Evolutionary conservation across 2,113 vertebrate genomes (phyloP).

Genomic region (Rhea americana): DNA sequence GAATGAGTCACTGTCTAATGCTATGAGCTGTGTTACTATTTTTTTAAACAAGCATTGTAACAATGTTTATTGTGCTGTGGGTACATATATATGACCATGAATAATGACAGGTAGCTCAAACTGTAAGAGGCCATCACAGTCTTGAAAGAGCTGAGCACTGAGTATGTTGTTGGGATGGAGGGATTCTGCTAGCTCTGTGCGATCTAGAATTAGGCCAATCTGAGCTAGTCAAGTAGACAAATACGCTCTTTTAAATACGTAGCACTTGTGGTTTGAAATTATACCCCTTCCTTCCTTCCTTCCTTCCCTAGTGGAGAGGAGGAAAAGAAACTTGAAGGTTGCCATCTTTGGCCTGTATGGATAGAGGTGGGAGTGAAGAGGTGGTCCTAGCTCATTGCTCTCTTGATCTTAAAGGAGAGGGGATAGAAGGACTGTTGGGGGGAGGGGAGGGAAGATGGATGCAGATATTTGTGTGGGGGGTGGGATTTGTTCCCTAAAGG

Average conservation of each 20-base stretch:
- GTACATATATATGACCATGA: not conserved
- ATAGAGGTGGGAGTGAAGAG: conserved; percentile 56
- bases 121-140: not conserved
- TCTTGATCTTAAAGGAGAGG: conserved; percentile 7
- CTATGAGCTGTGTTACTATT: conserved; percentile 43
- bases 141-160: conserved; percentile 6
- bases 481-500: conserved; percentile 10
- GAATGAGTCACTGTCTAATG: conserved; percentile 54
- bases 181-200: conserved; percentile 14
- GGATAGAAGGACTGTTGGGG: not conserved
- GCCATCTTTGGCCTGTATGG: conserved; percentile 33
- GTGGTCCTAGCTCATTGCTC: conserved; percentile 6
- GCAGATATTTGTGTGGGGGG: not conserved
- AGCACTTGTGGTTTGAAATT: conserved; percentile 8
- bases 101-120: conserved; percentile 28
- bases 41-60: conserved; percentile 7
- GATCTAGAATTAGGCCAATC: not conserved
- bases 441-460: conserved; percentile 5
- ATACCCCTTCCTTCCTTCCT: not conserved
- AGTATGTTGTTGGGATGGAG: not conserved
- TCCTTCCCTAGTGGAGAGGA: conserved; percentile 1
- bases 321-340: conserved; percentile 14
- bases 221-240: conserved; percentile 18
- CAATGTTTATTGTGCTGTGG: conserved; percentile 31
- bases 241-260: not conserved